Base-by-base conservation (phyloP, 2,113 vertebrate genomes). In the Hemiprocne comata region DNA sequence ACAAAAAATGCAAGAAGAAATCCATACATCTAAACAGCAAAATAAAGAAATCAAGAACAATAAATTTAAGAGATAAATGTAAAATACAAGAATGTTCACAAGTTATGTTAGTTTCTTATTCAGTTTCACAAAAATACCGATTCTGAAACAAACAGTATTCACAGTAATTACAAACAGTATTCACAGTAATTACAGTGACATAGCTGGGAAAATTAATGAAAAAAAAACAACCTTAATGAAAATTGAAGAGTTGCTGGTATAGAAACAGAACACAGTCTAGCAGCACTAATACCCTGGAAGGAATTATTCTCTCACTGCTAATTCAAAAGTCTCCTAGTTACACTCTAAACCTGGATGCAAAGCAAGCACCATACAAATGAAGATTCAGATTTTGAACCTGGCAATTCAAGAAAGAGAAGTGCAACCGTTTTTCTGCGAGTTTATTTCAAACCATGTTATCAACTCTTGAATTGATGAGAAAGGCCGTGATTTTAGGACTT, bases 311-410 rank as follows among this genome's bases (percentile, higher is more conserved):
- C 69, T 74, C 50, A 34, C 51, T 67, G 55, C 67, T 90, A 88
- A 76, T 94, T 94, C 90, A 80, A 77, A 20, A 87, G 48, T 91
- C 82, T 93, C 71, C 74, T 85, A 25, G 7, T 66, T 91, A 91
- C 21, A 82, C 64, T 83, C 75, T 58, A 90, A 87, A 83, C 38
- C 71, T 72, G 66, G 48, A 95, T 85, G 74, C 40, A 87, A 79
- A 93, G 84, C 57, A 93, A 57, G 40, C 38, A 82, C 48, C 54
- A 79, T 42, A 55, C 38, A 93, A 91, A 85, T n/a, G 15, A 71
- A 93, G 72, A 88, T 44, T 20, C 82, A 86, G 24, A 90, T 74
- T 94, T 91, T 48, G 80, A 88, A 77, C 11, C 38, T 65, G 65
- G 55, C 46, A 83, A 83, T 46, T 57, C 28, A n/a, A 82, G 31